Evolutionary conservation across 2,797 vertebrate genomes (phyloP), one percentile per base, ranked within the genome.

Genomic region (Enteromius anoplus): DNA sequence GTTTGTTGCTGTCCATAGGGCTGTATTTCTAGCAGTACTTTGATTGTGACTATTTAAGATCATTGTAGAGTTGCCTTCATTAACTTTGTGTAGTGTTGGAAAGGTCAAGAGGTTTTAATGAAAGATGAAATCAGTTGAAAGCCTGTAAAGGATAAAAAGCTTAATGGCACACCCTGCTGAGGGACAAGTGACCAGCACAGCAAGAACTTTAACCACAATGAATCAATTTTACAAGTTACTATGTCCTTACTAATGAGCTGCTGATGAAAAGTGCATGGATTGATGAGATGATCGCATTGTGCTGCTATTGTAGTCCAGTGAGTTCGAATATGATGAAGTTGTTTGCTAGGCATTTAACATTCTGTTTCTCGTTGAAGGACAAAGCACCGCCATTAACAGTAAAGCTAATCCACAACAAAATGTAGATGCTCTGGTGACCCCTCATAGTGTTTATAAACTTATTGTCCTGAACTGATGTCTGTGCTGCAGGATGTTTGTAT

Each of bases 241-340:
- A 49, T 55, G 49, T 37, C 80, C 42, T 23, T 62, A 77, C 73
- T 87, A 85, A 83, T 82, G 84, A 87, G 64, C 79, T 79, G 68
- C 42, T 84, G 29, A 84, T 84, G 79, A 80, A 70, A 79, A 82
- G 70, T 47, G 37, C 45, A 65, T 55, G 26, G 37, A 62, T 37
- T 49, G 69, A 42, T 81, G 37, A 37, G n/a, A 64, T 85, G 34
- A 37, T 84, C 32, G 69, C 64, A 32, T 53, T n/a, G 10, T 58
- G n/a, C 32, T 42, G 37, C 55, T 21, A 26, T 75, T 37, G 32
- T 40, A 3, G 2, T 75, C 19, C 71, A 73, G 71, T 34, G 21
- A 32, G 47, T 73, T 68, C 1, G 40, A 37, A 26, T 40, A 79
- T 80, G 32, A 73, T 73, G 29, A 75, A 75, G 26, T 32, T 51